Evolutionary conservation across 2,113 vertebrate genomes (phyloP).

Genomic region (Chaenocephalus aceratus): DNA sequence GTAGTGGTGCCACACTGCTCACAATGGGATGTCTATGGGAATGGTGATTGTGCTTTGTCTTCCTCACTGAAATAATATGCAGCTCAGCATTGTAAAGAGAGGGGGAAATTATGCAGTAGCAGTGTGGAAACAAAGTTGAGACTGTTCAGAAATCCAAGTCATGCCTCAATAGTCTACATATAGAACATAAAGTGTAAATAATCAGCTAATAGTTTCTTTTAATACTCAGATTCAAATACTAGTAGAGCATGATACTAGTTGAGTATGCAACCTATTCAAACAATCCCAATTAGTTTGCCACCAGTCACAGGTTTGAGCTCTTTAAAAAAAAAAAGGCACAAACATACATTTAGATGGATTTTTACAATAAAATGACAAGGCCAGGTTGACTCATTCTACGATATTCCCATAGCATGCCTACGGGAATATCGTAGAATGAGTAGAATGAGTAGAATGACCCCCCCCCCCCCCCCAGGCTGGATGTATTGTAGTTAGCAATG

Average conservation of each 20-base stretch:
- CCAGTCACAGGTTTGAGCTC: not conserved
- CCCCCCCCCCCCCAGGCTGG: slow-evolving; percentile 20
- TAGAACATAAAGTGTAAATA: slow-evolving; percentile 4
- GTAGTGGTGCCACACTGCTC: slow-evolving; percentile 69
- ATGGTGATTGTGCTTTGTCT: slow-evolving; percentile 82
- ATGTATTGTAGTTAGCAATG: slow-evolving; percentile 32
- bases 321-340: not conserved
- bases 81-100: slow-evolving; percentile 67
- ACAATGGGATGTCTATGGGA: slow-evolving; percentile 80
- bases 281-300: no score
- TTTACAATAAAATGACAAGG: not conserved
- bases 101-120: slow-evolving; percentile 55
- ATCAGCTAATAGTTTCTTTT: slow-evolving; percentile 5
- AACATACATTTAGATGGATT: not conserved
- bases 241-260: not conserved
- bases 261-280: not conserved
- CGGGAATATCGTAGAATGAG: no score
- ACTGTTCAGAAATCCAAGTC: slow-evolving; percentile 63
- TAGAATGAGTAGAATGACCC: no score
- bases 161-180: slow-evolving; percentile 41
- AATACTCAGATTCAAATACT: not conserved
- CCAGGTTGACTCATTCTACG: slow-evolving; percentile 49
- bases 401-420: not conserved
- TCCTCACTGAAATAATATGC: slow-evolving; percentile 74
- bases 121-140: slow-evolving; percentile 66